A percentile compares a stretch with the other conserved stretches of the same genome.
Evolutionary conservation across 2,797 vertebrate genomes (phyloP).

Genomic region (Staurois parvus): DNA sequence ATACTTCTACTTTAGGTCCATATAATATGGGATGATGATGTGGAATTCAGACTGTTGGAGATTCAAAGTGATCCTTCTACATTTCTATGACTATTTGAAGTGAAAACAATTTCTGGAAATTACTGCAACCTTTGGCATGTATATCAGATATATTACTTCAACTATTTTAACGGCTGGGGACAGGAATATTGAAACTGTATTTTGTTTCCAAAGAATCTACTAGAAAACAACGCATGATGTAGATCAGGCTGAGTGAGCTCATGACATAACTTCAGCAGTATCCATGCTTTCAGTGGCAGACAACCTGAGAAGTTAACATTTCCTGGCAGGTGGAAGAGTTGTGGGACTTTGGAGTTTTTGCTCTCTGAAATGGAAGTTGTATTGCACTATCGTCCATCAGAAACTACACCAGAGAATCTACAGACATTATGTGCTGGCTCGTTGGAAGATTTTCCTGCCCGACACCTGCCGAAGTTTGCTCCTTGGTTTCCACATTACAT

Average conservation of each 20-base stretch:
- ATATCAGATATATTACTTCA: too few species aligned
- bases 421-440: slow-evolving; percentile 79
- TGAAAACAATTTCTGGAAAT: too few species aligned
- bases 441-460: slow-evolving; percentile 82
- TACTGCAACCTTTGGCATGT: too few species aligned
- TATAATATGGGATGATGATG: slow-evolving; percentile 70
- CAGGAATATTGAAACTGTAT: too few species aligned
- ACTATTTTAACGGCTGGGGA: too few species aligned
- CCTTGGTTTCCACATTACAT: slow-evolving; percentile 84
- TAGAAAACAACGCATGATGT: background rate
- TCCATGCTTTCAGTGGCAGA: too few species aligned
- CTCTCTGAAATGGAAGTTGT: slow-evolving; percentile 83
- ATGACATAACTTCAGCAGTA: background rate
- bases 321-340: slow-evolving; percentile 55
- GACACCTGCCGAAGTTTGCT: slow-evolving; percentile 77
- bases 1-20: slow-evolving; percentile 79
- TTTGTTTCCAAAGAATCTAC: background rate
- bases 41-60: slow-evolving; percentile 67
- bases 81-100: too few species aligned
- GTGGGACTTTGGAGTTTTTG: slow-evolving; percentile 27
- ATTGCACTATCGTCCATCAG: slow-evolving; percentile 80
- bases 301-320: background rate
- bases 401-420: slow-evolving; percentile 71
- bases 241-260: background rate
- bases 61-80: too few species aligned